Evolutionary conservation across 2,888 invertebrate species (phyloP).

Genomic region (Ptilodon capucinus): DNA sequence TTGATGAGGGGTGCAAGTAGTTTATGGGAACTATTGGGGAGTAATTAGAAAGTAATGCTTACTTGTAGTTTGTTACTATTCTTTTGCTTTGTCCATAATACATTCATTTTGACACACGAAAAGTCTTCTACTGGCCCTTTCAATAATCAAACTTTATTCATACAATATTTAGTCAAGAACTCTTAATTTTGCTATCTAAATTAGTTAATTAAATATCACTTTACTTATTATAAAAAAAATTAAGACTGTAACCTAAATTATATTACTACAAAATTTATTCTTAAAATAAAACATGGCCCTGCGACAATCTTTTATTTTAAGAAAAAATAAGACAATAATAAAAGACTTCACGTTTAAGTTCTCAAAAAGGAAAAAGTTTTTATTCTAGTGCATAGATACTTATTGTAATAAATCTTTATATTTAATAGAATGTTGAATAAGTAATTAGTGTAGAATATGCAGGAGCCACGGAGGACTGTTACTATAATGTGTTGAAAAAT

Average conservation of each 20-base stretch:
- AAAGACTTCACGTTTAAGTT: too few species aligned
- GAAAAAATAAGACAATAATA: too few species aligned
- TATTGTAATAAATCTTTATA: too few species aligned
- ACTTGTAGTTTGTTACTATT: slow-evolving; percentile 40
- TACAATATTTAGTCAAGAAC: not conserved
- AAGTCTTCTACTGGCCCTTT: not conserved
- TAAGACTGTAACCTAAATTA: slow-evolving; percentile 5
- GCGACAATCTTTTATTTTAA: slow-evolving; percentile 5
- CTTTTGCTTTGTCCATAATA: slow-evolving; percentile 46
- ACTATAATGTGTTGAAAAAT: too few species aligned
- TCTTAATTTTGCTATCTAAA: not conserved
- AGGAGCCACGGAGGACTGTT: too few species aligned
- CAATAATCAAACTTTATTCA: not conserved
- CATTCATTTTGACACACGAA: slow-evolving; percentile 36
- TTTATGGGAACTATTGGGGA: not conserved
- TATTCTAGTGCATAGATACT: too few species aligned
- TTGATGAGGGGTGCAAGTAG: too few species aligned
- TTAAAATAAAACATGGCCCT: not conserved
- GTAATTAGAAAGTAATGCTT: slow-evolving; percentile 5
- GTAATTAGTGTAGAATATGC: too few species aligned
- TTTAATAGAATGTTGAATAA: too few species aligned
- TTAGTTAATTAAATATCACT: not conserved
- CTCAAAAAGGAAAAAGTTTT: not conserved
- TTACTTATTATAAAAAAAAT: not conserved
- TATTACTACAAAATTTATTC: slow-evolving; percentile 2